Conservation (phyloP, 1,140 invertebrate genomes). For the Calephelis nemesis region DNA sequence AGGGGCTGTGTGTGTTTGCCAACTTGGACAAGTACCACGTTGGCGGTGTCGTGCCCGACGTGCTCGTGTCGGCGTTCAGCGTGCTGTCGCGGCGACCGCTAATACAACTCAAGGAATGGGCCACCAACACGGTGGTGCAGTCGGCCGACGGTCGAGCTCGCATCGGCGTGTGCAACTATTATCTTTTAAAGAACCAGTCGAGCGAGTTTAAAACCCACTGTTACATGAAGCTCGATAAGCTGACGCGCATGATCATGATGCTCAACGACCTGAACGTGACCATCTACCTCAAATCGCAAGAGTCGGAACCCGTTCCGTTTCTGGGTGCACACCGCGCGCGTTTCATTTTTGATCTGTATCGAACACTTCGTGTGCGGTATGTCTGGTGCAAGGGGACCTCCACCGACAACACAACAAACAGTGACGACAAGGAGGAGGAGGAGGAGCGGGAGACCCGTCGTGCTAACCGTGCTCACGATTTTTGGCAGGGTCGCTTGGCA, state of each 20-base stretch:
- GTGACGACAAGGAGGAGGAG: neutral
- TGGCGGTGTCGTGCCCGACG: constrained; percentile 8
- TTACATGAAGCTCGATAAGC: constrained; percentile 18
- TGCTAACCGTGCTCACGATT: constrained; percentile 5
- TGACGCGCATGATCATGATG: constrained; percentile 18
- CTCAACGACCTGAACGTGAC: constrained; percentile 14
- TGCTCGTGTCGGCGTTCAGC: constrained; percentile 14
- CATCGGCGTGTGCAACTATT: constrained; percentile 17
- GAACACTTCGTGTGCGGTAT: constrained; percentile 4
- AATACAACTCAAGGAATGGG: constrained; percentile 15
- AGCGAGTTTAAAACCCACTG: constrained; percentile 16
- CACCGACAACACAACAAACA: neutral
- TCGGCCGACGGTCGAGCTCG: constrained; percentile 2
- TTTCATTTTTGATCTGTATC: constrained; percentile 15
- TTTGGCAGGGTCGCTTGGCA: constrained; percentile 2
- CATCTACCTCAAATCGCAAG: constrained; percentile 16
- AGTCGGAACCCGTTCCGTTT: constrained; percentile 19
- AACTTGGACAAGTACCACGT: constrained; percentile 16
- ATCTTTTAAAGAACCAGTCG: constrained; percentile 14
- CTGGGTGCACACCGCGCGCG: constrained; percentile 11
- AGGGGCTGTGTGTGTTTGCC: constrained; percentile 13
- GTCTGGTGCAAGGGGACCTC: neutral
- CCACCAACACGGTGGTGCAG: constrained; percentile 18
- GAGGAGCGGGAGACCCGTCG: constrained; percentile 5
- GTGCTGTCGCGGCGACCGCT: constrained; percentile 15